These are phyloP conservation scores for Drosophila limbata DNA, from an alignment of 2,888 invertebrate genomes.

Conservation along the genomic window DNA sequence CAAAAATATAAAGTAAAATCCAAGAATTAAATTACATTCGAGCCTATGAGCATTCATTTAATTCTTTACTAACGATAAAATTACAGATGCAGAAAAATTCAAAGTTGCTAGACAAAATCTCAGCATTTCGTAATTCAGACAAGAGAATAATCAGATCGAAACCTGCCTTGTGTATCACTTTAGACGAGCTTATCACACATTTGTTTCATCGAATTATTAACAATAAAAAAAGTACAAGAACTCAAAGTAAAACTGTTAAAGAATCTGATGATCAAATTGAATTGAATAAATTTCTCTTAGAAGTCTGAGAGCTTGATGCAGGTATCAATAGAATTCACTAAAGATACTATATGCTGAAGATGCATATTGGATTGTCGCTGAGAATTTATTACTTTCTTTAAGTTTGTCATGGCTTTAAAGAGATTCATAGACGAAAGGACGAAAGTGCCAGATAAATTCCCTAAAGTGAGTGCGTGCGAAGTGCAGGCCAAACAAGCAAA, in stretches of 20 bases:
- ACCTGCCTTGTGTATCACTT: too few species aligned
- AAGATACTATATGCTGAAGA: neutral
- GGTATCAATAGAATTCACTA: neutral
- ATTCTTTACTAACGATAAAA: neutral
- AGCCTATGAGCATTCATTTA: too few species aligned
- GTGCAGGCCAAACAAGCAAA: constrained; percentile 69
- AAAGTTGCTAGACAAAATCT: neutral
- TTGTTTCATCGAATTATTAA: neutral
- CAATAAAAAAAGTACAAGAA: neutral
- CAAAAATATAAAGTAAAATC: neutral
- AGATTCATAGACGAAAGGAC: constrained; percentile 8
- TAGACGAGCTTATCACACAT: neutral
- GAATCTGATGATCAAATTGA: neutral
- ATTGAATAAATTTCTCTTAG: neutral
- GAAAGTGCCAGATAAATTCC: constrained; percentile 68
- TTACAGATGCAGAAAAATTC: neutral
- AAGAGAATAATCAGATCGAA: neutral
- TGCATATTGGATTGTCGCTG: too few species aligned
- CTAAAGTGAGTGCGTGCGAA: constrained; percentile 64
- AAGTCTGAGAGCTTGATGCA: neutral
- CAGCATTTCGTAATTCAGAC: neutral
- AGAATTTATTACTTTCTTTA: neutral
- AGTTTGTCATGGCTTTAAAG: constrained; percentile 28
- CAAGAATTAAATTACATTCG: too few species aligned
- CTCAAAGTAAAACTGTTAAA: neutral